Evolutionary conservation across 23 tunicate genomes (phyloP).

Genomic region (Halocynthia roretzi): DNA sequence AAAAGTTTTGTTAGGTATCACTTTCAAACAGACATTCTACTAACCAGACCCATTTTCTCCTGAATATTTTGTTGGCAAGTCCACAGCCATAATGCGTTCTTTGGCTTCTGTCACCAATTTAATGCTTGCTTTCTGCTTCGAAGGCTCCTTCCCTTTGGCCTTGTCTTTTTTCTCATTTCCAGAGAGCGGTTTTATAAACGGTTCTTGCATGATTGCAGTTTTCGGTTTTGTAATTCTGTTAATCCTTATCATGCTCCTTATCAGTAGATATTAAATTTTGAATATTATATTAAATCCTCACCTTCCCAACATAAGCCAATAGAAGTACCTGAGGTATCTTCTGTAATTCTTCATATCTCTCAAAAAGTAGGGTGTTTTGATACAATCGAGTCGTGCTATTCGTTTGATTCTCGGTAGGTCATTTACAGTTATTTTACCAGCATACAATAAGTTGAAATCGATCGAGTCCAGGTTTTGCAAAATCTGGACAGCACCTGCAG

Average conservation of each 20-base stretch:
- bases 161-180: too few relatives aligned
- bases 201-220: too few relatives aligned
- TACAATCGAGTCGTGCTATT: conserved; percentile 18
- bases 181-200: too few relatives aligned
- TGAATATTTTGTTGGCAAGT: too few relatives aligned
- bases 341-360: conserved; percentile 18
- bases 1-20: too few relatives aligned
- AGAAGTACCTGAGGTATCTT: conserved; percentile 12
- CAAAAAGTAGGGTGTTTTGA: conserved; percentile 13
- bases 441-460: conserved; percentile 19
- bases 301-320: neutral
- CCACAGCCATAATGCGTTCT: too few relatives aligned
- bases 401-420: conserved; percentile 20
- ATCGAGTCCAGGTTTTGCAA: conserved; percentile 14
- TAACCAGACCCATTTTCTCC: too few relatives aligned
- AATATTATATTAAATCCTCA: neutral
- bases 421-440: conserved; percentile 24
- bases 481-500: conserved; percentile 18
- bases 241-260: neutral
- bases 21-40: too few relatives aligned
- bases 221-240: neutral
- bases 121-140: too few relatives aligned
- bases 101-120: too few relatives aligned
- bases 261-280: neutral
- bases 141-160: too few relatives aligned